Evolutionary conservation across 1,140 invertebrate genomes (phyloP).

Genomic region (Heliconius congener): DNA sequence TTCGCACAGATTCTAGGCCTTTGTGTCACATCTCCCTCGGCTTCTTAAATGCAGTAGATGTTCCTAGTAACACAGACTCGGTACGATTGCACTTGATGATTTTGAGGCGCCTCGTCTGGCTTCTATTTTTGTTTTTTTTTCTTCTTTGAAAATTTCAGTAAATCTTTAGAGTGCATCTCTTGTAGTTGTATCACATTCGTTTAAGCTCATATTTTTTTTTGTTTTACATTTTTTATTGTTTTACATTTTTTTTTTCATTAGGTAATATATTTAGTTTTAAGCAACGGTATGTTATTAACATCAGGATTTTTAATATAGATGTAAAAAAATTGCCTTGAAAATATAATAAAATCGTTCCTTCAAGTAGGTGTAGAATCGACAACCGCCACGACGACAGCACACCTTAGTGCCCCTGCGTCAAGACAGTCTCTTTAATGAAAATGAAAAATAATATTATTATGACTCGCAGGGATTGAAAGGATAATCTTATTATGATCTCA

Average conservation of each 20-base stretch:
- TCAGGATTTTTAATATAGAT: too few relatives aligned
- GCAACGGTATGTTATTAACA: too few relatives aligned
- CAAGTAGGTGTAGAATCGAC: too few relatives aligned
- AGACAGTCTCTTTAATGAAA: neutral
- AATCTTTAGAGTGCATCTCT: neutral
- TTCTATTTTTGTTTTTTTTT: neutral
- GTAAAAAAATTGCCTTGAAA: too few relatives aligned
- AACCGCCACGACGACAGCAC: too few relatives aligned
- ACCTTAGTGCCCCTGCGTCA: too few relatives aligned
- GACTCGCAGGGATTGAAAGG: slow-evolving; percentile 3
- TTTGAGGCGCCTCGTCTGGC: neutral
- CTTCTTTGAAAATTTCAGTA: neutral
- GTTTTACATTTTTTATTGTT: too few relatives aligned
- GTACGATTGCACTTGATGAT: slow-evolving; percentile 13
- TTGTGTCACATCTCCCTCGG: slow-evolving; percentile 47
- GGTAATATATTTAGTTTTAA: neutral
- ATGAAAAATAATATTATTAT: neutral
- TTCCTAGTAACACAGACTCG: slow-evolving; percentile 1
- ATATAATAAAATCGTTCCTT: too few relatives aligned
- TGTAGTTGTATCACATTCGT: too few relatives aligned
- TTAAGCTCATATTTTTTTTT: too few relatives aligned
- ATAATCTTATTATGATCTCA: slow-evolving; percentile 26
- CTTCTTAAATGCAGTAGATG: slow-evolving; percentile 26
- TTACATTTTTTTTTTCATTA: neutral
- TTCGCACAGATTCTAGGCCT: slow-evolving; percentile 65